phyloP scores from a whole-genome alignment of 2,113 vertebrate species.

The Pteruthius melanotis region DNA sequence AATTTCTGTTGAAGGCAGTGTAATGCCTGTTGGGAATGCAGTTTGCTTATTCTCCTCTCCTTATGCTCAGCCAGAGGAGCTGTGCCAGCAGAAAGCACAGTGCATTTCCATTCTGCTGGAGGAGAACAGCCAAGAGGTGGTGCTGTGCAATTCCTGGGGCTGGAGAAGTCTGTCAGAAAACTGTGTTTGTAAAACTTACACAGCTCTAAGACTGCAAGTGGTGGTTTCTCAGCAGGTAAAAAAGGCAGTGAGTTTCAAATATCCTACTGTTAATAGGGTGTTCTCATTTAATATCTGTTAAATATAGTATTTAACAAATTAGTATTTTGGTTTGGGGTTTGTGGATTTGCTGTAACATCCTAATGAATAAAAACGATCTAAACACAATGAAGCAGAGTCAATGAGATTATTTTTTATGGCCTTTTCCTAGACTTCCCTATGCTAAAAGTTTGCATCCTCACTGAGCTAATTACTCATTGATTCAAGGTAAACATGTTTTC shows the following conservation, averaged over 20 bases:
- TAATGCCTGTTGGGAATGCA: not conserved
- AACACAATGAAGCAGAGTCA: not conserved
- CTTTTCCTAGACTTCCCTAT: not conserved
- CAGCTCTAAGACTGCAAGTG: not conserved
- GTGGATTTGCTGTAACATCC: not conserved
- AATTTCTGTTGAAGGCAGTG: not conserved
- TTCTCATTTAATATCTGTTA: not conserved
- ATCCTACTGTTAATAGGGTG: not conserved
- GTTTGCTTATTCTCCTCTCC: not conserved
- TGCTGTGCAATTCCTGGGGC: not conserved
- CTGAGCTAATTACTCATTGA: not conserved
- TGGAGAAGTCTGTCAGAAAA: not conserved
- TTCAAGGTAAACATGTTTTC: not conserved
- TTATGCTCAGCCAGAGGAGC: not conserved
- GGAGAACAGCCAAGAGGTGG: not conserved
- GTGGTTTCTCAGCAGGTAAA: not conserved
- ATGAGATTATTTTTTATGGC: not conserved
- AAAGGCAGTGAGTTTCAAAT: not conserved
- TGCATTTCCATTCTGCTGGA: not conserved
- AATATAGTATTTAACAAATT: not conserved
- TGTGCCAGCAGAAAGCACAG: not conserved
- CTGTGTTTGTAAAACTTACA: accelerated
- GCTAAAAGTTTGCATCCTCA: not conserved
- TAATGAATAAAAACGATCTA: not conserved
- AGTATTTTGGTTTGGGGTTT: not conserved